A percentile compares a stretch with the other conserved stretches of the same genome.
Conservation (phyloP, 2,113 vertebrate species). For the Galeopterus variegatus region DNA sequence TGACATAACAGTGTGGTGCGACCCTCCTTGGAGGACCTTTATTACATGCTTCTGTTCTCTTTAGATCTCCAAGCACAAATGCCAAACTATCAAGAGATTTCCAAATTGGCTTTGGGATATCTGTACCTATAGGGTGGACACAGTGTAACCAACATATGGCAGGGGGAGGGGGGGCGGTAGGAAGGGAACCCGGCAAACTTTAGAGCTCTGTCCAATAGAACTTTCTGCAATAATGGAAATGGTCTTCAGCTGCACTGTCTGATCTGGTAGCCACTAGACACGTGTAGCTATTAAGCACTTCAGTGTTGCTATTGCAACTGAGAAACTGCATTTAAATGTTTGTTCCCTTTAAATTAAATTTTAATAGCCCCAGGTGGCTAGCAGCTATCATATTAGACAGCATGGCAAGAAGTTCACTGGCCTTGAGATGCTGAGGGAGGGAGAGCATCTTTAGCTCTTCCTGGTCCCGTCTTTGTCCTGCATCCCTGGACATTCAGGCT, state of each 20-base stretch:
- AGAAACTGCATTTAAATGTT: background rate
- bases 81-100: background rate
- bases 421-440: background rate
- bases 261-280: fast-evolving
- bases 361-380: background rate
- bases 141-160: background rate
- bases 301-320: background rate
- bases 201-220: background rate
- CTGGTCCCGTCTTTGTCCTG: background rate
- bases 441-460: background rate
- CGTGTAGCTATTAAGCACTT: background rate
- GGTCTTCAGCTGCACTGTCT: background rate
- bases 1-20: fast-evolving
- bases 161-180: fast-evolving
- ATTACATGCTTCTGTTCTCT: background rate
- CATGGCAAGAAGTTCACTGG: background rate
- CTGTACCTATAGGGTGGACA: background rate
- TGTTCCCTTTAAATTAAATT: background rate
- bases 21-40: background rate
- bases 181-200: background rate
- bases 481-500: background rate
- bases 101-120: constrained; percentile 4
- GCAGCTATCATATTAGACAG: background rate
- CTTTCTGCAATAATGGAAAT: background rate
- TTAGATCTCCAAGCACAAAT: background rate